Evolutionary conservation across 2,113 vertebrate genomes (phyloP).

Genomic region (Stomatorhinus ivindoensis): DNA sequence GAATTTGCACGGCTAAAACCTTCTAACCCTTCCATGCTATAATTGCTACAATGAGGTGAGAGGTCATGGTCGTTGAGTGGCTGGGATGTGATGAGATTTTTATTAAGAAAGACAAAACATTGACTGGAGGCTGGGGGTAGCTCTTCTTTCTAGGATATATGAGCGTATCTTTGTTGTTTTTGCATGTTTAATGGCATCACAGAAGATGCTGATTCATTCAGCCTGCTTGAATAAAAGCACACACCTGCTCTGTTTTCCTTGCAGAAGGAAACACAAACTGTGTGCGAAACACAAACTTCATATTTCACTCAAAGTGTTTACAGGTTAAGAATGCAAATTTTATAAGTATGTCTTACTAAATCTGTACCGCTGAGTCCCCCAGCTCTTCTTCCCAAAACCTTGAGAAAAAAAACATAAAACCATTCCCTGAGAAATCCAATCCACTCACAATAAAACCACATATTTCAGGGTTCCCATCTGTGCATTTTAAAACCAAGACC

Average conservation of each 20-base stretch:
- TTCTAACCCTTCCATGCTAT: not conserved
- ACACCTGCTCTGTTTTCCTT: conserved; percentile 29
- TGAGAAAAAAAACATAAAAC: not conserved
- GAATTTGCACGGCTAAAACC: not conserved
- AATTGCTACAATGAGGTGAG: not conserved
- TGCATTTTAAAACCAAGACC: conserved; percentile 1
- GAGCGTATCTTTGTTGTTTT: conserved; percentile 27
- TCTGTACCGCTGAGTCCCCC: not conserved
- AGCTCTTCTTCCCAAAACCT: not conserved
- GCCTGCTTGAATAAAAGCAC: conserved; percentile 21
- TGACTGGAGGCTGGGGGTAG: conserved; percentile 7
- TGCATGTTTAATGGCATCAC: not conserved
- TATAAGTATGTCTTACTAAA: conserved; percentile 20
- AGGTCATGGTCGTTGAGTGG: not conserved
- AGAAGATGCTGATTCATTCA: conserved; percentile 21
- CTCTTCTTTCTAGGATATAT: conserved; percentile 28
- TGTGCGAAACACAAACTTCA: conserved; percentile 27
- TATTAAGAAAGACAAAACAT: conserved; percentile 42
- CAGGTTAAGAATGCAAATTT: conserved; percentile 22
- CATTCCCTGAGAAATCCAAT: not conserved
- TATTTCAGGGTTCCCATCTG: not conserved
- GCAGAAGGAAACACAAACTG: conserved; percentile 20
- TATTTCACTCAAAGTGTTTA: not conserved
- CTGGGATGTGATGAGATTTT: conserved; percentile 19
- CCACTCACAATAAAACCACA: not conserved